These are phyloP conservation scores for Corynorhinus townsendii DNA, from an alignment of 2,113 vertebrate genomes.

Conservation along the genomic window DNA sequence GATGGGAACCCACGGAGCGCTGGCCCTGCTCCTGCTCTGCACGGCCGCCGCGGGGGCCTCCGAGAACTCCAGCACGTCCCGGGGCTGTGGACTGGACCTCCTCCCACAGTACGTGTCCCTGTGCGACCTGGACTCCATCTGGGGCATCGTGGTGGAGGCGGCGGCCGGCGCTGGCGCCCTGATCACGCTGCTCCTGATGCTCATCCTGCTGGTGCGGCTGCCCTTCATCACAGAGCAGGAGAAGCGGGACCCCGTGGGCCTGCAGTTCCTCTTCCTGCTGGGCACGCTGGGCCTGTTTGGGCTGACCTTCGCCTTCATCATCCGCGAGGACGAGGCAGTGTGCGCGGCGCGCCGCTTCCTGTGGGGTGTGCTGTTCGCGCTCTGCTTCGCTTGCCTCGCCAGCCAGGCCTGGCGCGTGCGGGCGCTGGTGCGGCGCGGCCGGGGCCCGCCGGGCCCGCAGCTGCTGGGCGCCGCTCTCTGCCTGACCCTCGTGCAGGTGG, in stretches of 20 bases:
- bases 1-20: conserved; percentile 79
- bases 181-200: conserved; percentile 86
- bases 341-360: conserved; percentile 90
- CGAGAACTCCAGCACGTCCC: conserved; percentile 82
- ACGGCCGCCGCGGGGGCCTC: conserved; percentile 81
- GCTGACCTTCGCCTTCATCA: conserved; percentile 94
- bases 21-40: conserved; percentile 85
- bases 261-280: conserved; percentile 91
- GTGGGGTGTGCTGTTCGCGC: conserved; percentile 92
- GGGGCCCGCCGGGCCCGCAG: conserved; percentile 89
- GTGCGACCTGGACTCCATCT: conserved; percentile 95
- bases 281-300: conserved; percentile 92
- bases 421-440: conserved; percentile 87
- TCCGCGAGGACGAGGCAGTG: conserved; percentile 89
- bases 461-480: conserved; percentile 87
- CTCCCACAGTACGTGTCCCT: conserved; percentile 90
- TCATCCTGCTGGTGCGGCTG: conserved; percentile 91
- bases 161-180: conserved; percentile 89
- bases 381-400: conserved; percentile 95
- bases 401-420: conserved; percentile 91
- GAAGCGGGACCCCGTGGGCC: conserved; percentile 90
- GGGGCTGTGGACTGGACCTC: conserved; percentile 92
- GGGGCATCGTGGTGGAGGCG: conserved; percentile 94
- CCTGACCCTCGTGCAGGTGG: conserved; percentile 92
- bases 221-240: conserved; percentile 92